A percentile compares a stretch with the other conserved stretches of the same genome.
phyloP scores from a whole-genome alignment of 2,113 vertebrate genomes.

The Sceloporus undulatus region DNA sequence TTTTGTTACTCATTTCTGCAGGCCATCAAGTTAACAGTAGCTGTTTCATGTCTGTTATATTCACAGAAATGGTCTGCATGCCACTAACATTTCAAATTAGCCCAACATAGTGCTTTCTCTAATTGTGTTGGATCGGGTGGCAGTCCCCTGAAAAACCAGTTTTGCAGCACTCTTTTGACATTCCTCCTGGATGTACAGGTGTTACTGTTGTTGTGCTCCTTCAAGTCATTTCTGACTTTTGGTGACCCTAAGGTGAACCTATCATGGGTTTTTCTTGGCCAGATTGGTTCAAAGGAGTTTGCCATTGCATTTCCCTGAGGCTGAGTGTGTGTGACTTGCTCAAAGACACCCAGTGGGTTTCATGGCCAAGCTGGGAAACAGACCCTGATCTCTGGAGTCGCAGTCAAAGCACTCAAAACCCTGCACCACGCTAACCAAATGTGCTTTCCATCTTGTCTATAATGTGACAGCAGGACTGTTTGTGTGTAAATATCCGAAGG shows the following conservation, averaged over 20 bases:
- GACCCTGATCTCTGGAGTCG: too few species aligned
- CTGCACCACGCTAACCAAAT: neutral
- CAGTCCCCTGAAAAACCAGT: neutral
- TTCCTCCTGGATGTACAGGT: neutral
- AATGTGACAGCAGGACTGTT: neutral
- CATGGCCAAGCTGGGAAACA: too few species aligned
- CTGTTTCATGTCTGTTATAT: neutral
- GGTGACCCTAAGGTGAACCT: too few species aligned
- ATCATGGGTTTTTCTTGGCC: too few species aligned
- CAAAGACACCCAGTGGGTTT: too few species aligned
- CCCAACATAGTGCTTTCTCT: neutral
- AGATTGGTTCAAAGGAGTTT: too few species aligned
- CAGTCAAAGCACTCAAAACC: neutral
- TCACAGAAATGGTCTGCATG: neutral
- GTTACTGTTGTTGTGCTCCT: neutral
- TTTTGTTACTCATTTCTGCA: neutral
- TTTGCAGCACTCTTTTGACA: too few species aligned
- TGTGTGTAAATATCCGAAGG: neutral
- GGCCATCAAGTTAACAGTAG: neutral
- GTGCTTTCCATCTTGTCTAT: neutral
- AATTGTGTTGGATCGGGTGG: neutral
- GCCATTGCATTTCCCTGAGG: too few species aligned
- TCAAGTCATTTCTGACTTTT: too few species aligned
- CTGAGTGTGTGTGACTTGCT: too few species aligned
- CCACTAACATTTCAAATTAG: neutral